Evolutionary conservation across 2,888 invertebrate species (phyloP).

Genomic region (Crossocerus cetratus): DNA sequence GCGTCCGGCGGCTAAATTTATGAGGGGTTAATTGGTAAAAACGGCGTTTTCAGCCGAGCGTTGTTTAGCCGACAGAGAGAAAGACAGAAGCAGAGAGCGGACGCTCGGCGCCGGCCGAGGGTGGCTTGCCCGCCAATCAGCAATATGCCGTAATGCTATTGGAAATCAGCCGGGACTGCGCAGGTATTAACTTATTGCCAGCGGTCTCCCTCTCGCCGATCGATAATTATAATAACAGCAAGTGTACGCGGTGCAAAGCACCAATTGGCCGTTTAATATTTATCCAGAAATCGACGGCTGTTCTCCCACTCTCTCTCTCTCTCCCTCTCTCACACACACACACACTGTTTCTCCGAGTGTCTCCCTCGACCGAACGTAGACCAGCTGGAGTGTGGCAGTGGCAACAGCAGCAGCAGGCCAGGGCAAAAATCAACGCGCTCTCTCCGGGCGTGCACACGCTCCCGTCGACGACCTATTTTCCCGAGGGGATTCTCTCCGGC

Average conservation of each 20-base stretch:
- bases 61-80: background rate
- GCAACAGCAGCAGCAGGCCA: too few species aligned
- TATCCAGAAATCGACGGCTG: slow-evolving; percentile 24
- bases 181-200: slow-evolving; percentile 60
- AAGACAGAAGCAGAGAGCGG: background rate
- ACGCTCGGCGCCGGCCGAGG: background rate
- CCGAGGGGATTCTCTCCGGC: too few species aligned
- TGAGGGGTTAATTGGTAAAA: slow-evolving; percentile 67
- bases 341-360: too few species aligned
- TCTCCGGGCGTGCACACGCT: too few species aligned
- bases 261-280: slow-evolving; percentile 51
- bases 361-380: too few species aligned
- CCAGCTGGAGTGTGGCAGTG: too few species aligned
- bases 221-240: slow-evolving; percentile 50
- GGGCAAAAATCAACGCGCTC: too few species aligned
- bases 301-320: too few species aligned
- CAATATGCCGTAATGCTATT: slow-evolving; percentile 63
- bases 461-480: too few species aligned
- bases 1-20: slow-evolving; percentile 60
- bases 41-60: slow-evolving; percentile 50
- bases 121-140: slow-evolving; percentile 19
- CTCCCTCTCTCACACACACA: too few species aligned
- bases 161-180: slow-evolving; percentile 60
- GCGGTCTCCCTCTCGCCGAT: slow-evolving; percentile 31
- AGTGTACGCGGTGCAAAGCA: slow-evolving; percentile 21